Percentiles rank a stretch among this genome's conserved stretches.
Evolutionary conservation across 2,113 vertebrate species (phyloP).

Genomic region (Porphyrio hochstetteri): DNA sequence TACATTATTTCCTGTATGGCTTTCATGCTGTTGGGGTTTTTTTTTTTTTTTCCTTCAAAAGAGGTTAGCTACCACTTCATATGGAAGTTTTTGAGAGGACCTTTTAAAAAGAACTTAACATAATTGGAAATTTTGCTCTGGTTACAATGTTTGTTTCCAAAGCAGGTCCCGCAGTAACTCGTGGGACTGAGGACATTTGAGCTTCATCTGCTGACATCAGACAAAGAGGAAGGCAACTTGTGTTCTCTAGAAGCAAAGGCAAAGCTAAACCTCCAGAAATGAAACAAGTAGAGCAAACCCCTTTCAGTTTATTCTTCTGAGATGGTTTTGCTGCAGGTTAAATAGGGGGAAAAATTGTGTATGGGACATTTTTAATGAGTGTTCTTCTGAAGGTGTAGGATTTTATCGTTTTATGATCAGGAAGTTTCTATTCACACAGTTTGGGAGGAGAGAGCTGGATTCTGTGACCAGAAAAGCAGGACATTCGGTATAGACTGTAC

Average conservation of each 20-base stretch:
- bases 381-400: not conserved
- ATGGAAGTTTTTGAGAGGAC: not conserved
- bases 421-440: not conserved
- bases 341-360: not conserved
- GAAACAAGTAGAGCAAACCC: not conserved
- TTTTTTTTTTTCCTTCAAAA: not conserved
- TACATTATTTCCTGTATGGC: slow-evolving; percentile 21
- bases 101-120: not conserved
- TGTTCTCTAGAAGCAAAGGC: not conserved
- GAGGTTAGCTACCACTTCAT: not conserved
- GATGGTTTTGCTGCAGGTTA: not conserved
- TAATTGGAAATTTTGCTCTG: not conserved
- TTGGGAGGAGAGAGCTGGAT: not conserved
- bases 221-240: not conserved
- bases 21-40: too few relatives aligned
- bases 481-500: not conserved
- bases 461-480: not conserved
- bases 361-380: not conserved
- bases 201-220: not conserved
- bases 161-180: not conserved
- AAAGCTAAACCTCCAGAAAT: not conserved
- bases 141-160: not conserved
- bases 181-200: not conserved
- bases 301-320: not conserved
- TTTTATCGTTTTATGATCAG: not conserved